phyloP scores from a whole-genome alignment of 2,797 vertebrate species.

The Tenualosa thibaudeaui region DNA sequence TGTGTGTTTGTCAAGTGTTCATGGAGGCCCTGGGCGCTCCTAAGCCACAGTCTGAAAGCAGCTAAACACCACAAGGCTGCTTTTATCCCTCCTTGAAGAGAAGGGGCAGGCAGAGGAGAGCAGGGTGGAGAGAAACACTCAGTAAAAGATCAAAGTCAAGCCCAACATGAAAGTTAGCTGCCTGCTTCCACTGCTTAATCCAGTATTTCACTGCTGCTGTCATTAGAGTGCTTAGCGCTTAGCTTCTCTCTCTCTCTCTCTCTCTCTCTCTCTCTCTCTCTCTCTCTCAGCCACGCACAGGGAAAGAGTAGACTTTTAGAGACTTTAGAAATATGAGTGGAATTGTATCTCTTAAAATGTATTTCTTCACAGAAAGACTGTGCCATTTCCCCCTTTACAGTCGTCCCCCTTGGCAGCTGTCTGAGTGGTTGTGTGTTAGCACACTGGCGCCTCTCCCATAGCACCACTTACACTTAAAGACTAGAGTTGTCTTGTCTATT shows the following conservation, averaged over 20 bases:
- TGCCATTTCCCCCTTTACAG: neutral
- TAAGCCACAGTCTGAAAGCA: neutral
- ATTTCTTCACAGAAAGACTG: neutral
- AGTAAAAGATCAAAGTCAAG: slow-evolving; percentile 74
- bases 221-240: neutral
- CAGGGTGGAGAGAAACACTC: slow-evolving; percentile 53
- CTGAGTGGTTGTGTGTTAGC: neutral
- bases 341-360: neutral
- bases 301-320: neutral
- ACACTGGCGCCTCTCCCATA: too few species aligned
- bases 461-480: too few species aligned
- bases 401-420: neutral
- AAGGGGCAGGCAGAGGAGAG: slow-evolving; percentile 48
- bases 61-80: neutral
- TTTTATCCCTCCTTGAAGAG: slow-evolving; percentile 48
- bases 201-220: slow-evolving; percentile 38
- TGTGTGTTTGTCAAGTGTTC: neutral
- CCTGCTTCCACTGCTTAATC: slow-evolving; percentile 53
- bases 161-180: slow-evolving; percentile 62
- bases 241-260: too few species aligned
- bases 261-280: too few species aligned
- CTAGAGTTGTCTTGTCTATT: neutral
- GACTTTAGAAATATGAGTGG: neutral
- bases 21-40: neutral
- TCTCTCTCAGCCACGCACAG: too few species aligned